Evolutionary conservation across 2,888 invertebrate species (phyloP), one percentile per base, ranked within the genome.

Genomic region (Eudemis profundana): DNA sequence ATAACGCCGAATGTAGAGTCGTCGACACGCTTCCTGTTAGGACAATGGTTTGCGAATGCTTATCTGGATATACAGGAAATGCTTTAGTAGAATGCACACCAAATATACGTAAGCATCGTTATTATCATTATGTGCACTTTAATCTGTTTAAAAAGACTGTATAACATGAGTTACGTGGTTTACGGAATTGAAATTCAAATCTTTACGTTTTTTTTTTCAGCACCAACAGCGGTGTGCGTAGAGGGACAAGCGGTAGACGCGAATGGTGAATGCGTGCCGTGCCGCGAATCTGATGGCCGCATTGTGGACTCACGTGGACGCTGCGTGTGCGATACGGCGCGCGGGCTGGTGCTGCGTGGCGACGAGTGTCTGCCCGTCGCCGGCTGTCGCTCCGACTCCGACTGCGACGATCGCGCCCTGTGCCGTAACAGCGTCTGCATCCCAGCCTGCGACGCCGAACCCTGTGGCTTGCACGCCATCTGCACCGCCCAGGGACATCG

Each of bases 41-140:
- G 79, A 97, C 97, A 7, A 96, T 98, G 96, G 94, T 96, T 68
- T 98, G 98, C 79, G 96, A 96, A 85, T 98, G 98, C 82, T 82
- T 95, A 47, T 95, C 96, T 36, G 97, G 97, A 68, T 97, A 95
- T 81, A 95, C 95, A 85, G 98, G 98, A 82, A 97, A 97, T 82
- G 97, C 98, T 17, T 95, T 97, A 7, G 93, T 96, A 8, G 95
- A 95, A 78, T 98, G 98, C 79, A 84, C 79, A 68, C 83, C 87
- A 10, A 95, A 96, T 74, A 95, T 94, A 92, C 93, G 97, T 95
- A 93, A 94, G 94, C 93, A 40, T 66, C 5, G 12, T 21, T 36
- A 12, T n/a, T 21, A 36, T 38, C 0, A 17, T 17, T 36, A 2
- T 0, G 7, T 8, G n/a, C 12, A n/a, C 15, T 17, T 12, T 1